Evolutionary conservation across 2,797 vertebrate genomes (phyloP).

Genomic region (Sebastes nivosus): DNA sequence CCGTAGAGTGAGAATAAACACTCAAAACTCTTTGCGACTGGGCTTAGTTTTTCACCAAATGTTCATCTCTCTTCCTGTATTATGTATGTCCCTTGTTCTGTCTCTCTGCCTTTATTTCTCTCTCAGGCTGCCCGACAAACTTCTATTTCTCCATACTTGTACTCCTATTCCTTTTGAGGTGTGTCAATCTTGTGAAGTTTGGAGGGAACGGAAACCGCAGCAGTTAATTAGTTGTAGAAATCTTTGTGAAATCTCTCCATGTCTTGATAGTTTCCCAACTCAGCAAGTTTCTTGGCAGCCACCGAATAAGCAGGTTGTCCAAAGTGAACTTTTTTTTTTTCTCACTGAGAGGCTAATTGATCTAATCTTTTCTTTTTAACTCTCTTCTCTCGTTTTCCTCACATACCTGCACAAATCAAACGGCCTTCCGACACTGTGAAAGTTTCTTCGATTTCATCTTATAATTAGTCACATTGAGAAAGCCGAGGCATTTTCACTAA

Average conservation of each 20-base stretch:
- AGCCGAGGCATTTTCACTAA: not conserved
- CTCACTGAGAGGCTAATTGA: not conserved
- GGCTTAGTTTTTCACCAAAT: constrained; percentile 1
- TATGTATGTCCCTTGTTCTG: constrained; percentile 14
- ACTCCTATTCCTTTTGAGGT: not conserved
- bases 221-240: constrained; percentile 41
- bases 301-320: constrained; percentile 37
- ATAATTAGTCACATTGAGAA: not conserved
- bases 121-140: not conserved
- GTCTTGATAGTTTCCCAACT: not conserved
- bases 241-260: constrained; percentile 17
- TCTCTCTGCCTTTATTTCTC: not conserved
- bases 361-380: not conserved
- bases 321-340: not conserved
- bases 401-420: not conserved
- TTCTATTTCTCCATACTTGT: not conserved
- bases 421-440: not conserved
- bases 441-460: not conserved
- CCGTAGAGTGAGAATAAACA: constrained; percentile 28
- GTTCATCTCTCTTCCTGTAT: not conserved
- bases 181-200: constrained; percentile 2
- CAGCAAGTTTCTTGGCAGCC: constrained; percentile 25
- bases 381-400: not conserved
- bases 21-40: not conserved
- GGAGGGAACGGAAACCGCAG: not conserved